phyloP scores from a whole-genome alignment of 2,113 vertebrate species.

The Pongo pygmaeus region DNA sequence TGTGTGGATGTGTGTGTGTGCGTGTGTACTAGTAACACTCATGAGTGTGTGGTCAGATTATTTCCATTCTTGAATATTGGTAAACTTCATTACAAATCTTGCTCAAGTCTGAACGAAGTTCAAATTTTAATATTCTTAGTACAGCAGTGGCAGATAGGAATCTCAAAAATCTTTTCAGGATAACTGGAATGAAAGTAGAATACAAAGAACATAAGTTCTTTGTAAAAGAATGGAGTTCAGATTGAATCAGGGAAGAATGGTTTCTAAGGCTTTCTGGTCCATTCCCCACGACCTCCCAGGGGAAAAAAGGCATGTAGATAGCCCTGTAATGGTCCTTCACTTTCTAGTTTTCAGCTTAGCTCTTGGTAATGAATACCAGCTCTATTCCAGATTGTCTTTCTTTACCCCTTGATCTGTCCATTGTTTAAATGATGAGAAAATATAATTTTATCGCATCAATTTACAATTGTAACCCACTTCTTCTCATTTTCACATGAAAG shows the following conservation, averaged over 20 bases:
- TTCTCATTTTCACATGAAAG: background rate
- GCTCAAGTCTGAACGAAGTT: background rate
- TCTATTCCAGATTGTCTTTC: background rate
- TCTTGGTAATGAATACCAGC: background rate
- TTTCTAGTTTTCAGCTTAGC: background rate
- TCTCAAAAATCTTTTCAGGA: background rate
- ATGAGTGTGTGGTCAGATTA: rapidly evolving
- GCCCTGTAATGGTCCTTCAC: background rate
- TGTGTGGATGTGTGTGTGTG: background rate
- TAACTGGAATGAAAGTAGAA: background rate
- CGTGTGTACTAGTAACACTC: background rate
- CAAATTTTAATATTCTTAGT: background rate
- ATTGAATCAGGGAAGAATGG: background rate
- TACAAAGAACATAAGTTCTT: background rate
- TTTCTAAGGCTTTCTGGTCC: background rate
- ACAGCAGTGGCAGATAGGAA: background rate
- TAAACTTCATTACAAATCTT: background rate
- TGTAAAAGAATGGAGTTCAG: background rate
- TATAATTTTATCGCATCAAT: background rate
- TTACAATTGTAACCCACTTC: background rate
- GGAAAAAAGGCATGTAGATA: background rate
- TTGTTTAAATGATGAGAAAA: background rate
- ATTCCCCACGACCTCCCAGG: too few species aligned
- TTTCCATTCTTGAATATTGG: background rate
- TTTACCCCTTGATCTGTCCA: background rate